Conservation (phyloP, 92 coral and sea anemone genomes). For the Zoanthus solanderi region DNA sequence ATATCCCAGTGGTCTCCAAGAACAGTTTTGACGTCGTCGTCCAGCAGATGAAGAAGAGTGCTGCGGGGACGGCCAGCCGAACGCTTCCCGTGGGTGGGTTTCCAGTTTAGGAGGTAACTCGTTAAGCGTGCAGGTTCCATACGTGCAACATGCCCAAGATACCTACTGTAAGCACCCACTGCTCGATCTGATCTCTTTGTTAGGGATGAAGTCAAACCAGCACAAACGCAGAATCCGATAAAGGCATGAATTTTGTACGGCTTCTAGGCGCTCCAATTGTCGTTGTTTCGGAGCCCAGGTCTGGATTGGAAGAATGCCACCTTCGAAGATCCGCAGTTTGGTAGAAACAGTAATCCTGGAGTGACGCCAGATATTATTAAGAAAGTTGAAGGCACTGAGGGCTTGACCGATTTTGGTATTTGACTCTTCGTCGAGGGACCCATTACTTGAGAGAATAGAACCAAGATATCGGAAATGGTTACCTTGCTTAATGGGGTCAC, state of each 20-base stretch:
- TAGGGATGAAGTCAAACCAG: background rate
- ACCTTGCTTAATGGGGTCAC: background rate
- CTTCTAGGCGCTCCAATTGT: conserved; percentile 21
- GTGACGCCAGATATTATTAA: conserved; percentile 18
- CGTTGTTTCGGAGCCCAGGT: conserved; percentile 40
- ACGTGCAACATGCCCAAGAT: conserved; percentile 8
- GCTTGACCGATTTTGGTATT: conserved; percentile 17
- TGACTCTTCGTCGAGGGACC: background rate
- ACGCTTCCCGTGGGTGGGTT: no score
- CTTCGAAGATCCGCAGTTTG: background rate
- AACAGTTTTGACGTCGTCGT: background rate
- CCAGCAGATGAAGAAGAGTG: no score
- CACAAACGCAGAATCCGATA: conserved; percentile 5
- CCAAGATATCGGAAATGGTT: conserved; percentile 17
- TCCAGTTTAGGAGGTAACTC: background rate
- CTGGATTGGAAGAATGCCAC: background rate
- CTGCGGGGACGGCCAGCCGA: no score
- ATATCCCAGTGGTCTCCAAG: background rate
- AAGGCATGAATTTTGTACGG: background rate
- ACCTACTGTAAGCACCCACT: background rate
- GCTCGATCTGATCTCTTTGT: background rate
- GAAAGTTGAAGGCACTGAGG: conserved; percentile 19
- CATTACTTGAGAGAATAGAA: conserved; percentile 14
- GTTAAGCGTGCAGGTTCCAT: background rate
- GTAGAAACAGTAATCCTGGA: background rate